Evolutionary conservation across 2,888 invertebrate species (phyloP), one percentile per base, ranked within the genome.

Genomic region (Apotomis capreana): DNA sequence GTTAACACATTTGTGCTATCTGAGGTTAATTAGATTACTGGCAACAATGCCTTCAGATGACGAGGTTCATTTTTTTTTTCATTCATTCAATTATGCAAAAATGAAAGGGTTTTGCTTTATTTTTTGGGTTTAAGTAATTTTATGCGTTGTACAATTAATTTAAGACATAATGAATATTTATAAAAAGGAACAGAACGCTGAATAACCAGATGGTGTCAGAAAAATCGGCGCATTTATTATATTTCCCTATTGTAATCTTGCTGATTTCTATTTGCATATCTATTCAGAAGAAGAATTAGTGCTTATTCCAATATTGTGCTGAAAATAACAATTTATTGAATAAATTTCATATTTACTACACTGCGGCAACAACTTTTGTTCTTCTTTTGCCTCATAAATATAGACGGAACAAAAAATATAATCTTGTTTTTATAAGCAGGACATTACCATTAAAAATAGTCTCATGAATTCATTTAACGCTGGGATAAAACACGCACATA

Each of bases 1-100:
- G 90, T 91, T 91, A 91, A 92, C 92, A 92, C 91, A 89, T 91
- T 91, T 87, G 91, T 89, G 90, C 88, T 92, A 90, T 91, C 90
- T 89, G 87, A 90, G 89, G 91, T 92, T 92, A 91, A 92, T 92
- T 90, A 90, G 89, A 91, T 92, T 91, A 90, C 87, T 87, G 13
- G 71, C 90, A 86, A 88, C 85, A 87, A 89, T 88, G 88, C 68
- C 63, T 72, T 44, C 71, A 67, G 71, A 61, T 67, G 70, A 51
- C 13, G 51, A n/a, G 61, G 51, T 68, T 67, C 40, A 57, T 71
- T 71, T 68, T 69, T 40, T 71, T 40, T 46, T 40, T 40, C 40
- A 67, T 71, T 58, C 36, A 71, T 62, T 62, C 26, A 58, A 62
- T 62, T 71, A 68, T 68, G 68, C 68, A 54, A 62, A 57, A 52